Evolutionary conservation across 2,113 vertebrate species (phyloP).

Genomic region (Pterocles orientalis): DNA sequence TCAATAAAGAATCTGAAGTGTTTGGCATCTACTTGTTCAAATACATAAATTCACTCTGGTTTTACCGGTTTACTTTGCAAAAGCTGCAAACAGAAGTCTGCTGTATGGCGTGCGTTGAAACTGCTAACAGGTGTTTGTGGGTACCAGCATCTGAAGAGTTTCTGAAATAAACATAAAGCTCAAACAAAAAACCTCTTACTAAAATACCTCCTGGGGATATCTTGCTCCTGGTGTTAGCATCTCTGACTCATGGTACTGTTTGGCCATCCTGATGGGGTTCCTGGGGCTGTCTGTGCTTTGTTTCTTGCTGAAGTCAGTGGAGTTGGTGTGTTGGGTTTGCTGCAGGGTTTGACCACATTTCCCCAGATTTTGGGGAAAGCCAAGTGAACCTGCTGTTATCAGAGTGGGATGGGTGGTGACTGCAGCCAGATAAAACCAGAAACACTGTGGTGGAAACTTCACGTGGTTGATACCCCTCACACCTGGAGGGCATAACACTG

Average conservation of each 20-base stretch:
- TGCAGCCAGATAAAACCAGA: not conserved
- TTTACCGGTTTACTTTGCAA: not conserved
- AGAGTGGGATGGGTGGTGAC: too few relatives aligned
- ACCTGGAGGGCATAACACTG: not conserved
- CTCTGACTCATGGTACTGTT: not conserved
- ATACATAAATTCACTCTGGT: not conserved
- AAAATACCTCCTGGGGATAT: not conserved
- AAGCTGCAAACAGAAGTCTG: not conserved
- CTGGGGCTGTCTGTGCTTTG: not conserved
- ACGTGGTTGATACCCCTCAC: not conserved
- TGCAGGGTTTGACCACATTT: not conserved
- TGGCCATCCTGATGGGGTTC: not conserved
- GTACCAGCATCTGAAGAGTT: not conserved
- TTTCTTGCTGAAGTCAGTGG: not conserved
- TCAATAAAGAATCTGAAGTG: not conserved
- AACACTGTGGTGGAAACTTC: accelerated
- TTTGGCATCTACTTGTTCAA: not conserved
- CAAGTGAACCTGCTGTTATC: not conserved
- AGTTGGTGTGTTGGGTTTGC: not conserved
- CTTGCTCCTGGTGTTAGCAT: accelerated
- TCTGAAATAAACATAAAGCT: not conserved
- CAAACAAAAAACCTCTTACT: not conserved
- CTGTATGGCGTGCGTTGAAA: accelerated
- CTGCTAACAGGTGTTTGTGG: not conserved
- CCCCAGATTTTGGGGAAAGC: not conserved